These are phyloP conservation scores for Rhadinocentrus ornatus DNA, from an alignment of 2,797 vertebrate genomes.

Conservation along the genomic window DNA sequence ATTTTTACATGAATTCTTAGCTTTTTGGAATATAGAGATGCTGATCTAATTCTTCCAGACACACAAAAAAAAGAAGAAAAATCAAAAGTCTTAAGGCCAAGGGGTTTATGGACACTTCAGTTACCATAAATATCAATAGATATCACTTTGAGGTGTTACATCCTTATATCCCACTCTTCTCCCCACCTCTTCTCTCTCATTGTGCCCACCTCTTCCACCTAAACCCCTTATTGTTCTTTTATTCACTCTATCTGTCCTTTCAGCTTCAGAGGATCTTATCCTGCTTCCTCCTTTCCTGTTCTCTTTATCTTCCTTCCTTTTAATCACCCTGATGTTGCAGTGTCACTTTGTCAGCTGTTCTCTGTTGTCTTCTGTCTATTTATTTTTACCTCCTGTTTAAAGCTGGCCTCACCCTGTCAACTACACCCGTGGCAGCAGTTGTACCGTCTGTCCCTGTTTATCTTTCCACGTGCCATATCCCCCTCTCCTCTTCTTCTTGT, in stretches of 20 bases:
- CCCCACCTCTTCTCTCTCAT: slow-evolving; percentile 33
- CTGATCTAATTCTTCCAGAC: slow-evolving; percentile 12
- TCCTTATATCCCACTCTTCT: slow-evolving; percentile 37
- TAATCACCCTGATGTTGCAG: slow-evolving; percentile 51
- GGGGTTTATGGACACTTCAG: slow-evolving; percentile 30
- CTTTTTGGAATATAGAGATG: neutral
- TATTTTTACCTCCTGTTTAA: slow-evolving; percentile 49
- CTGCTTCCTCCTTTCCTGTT: neutral
- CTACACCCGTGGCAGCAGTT: slow-evolving; percentile 50
- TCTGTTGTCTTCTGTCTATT: slow-evolving; percentile 44
- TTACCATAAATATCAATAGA: slow-evolving; percentile 36
- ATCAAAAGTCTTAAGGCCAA: slow-evolving; percentile 12
- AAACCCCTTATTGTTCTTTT: slow-evolving; percentile 73
- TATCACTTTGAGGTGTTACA: slow-evolving; percentile 38
- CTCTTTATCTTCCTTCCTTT: slow-evolving; percentile 41
- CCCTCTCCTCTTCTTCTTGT: slow-evolving; percentile 4
- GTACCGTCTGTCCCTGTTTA: slow-evolving; percentile 21
- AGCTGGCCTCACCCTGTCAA: slow-evolving; percentile 57
- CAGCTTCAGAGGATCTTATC: slow-evolving; percentile 44
- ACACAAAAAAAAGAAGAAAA: neutral
- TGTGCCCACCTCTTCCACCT: slow-evolving; percentile 34
- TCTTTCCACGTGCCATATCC: slow-evolving; percentile 13
- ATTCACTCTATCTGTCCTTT: slow-evolving; percentile 66
- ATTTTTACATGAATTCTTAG: slow-evolving; percentile 10
- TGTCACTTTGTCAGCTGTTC: slow-evolving; percentile 33